Percentiles rank a stretch among this genome's conserved stretches.
These are phyloP conservation scores for Naja naja DNA, from an alignment of 2,113 vertebrate species.

Conservation along the genomic window DNA sequence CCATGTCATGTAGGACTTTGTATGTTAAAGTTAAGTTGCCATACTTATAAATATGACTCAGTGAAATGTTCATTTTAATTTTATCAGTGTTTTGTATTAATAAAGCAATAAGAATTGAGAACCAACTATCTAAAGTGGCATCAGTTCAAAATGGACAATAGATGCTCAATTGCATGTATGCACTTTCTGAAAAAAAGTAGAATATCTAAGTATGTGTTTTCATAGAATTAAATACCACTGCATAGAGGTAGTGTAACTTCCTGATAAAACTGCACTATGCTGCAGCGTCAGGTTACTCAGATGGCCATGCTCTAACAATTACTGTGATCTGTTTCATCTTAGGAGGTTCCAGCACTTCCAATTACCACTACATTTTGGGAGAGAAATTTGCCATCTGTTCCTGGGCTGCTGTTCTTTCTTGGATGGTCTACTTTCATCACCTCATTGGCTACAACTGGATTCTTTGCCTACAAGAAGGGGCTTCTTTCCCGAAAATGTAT, in stretches of 20 bases:
- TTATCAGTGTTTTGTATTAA: background rate
- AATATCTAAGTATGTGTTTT: background rate
- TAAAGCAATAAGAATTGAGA: background rate
- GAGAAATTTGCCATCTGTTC: slow-evolving; percentile 83
- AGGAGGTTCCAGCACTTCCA: slow-evolving; percentile 84
- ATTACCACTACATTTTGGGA: slow-evolving; percentile 85
- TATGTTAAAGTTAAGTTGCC: too few relatives aligned
- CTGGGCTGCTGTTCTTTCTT: slow-evolving; percentile 79
- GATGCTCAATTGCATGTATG: background rate
- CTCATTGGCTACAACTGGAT: slow-evolving; percentile 60
- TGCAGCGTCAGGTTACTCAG: background rate
- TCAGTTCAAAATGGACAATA: background rate
- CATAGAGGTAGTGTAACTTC: background rate
- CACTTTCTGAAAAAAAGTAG: background rate
- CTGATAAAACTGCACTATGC: background rate
- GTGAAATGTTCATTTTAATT: background rate
- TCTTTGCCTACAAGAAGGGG: slow-evolving; percentile 79
- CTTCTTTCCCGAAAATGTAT: slow-evolving; percentile 48
- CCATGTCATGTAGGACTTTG: too few relatives aligned
- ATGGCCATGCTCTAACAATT: rapidly evolving
- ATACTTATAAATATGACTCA: background rate
- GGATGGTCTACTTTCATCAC: slow-evolving; percentile 72
- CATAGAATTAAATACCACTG: background rate
- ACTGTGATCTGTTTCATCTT: slow-evolving; percentile 42
- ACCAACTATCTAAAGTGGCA: background rate